These are phyloP conservation scores for Ceyx cyanopectus DNA, from an alignment of 2,113 vertebrate species.

Conservation along the genomic window DNA sequence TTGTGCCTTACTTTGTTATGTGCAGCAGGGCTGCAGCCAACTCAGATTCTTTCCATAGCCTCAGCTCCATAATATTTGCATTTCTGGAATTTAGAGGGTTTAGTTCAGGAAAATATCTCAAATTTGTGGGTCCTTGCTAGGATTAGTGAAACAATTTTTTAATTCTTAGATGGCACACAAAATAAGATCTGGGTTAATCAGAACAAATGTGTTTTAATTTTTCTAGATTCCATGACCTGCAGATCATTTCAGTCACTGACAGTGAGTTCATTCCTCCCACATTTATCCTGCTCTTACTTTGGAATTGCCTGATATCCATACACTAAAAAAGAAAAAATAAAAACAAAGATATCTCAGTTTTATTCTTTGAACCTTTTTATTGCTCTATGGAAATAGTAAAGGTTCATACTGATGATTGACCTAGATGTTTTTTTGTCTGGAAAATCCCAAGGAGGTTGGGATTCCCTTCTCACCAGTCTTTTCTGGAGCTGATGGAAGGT, in stretches of 20 bases:
- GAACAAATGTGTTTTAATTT: background rate
- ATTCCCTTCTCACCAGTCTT: background rate
- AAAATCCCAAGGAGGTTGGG: rapidly evolving
- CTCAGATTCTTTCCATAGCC: background rate
- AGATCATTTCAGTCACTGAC: background rate
- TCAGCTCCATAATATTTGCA: background rate
- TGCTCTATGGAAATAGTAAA: background rate
- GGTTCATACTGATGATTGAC: background rate
- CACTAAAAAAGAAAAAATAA: background rate
- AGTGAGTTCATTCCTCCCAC: background rate
- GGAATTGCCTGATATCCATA: background rate
- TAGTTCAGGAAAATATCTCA: background rate
- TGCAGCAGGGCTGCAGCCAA: background rate
- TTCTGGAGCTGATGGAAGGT: background rate
- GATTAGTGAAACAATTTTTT: background rate
- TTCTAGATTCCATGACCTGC: background rate
- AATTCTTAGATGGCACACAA: background rate
- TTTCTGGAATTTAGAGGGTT: background rate
- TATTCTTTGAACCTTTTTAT: background rate
- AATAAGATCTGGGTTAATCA: background rate
- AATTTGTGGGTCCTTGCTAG: background rate
- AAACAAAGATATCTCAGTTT: background rate
- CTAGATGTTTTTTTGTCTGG: background rate
- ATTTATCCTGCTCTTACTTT: background rate
- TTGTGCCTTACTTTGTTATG: background rate